Evolutionary conservation across 1,140 invertebrate species (phyloP).

Genomic region (Apolygus lucorum): DNA sequence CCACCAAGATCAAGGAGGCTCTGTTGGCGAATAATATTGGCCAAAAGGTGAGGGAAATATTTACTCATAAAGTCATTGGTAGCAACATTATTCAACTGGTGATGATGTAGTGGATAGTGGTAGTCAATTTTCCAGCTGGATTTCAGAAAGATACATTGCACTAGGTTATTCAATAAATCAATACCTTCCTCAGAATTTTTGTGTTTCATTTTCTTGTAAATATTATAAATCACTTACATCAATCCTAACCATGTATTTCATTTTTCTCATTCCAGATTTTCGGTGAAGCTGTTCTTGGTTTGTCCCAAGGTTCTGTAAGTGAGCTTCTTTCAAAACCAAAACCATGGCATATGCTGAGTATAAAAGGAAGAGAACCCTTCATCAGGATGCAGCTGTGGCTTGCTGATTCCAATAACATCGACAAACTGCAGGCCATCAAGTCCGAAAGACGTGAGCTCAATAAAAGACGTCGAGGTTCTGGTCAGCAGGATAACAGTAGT

Average conservation of each 20-base stretch:
- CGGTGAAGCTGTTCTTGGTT: constrained; percentile 88
- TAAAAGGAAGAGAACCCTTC: constrained; percentile 95
- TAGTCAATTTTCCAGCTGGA: no score
- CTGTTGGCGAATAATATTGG: constrained; percentile 94
- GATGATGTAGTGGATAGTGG: no score
- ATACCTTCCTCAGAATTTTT: no score
- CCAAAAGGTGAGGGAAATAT: constrained; percentile 68
- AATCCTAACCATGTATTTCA: no score
- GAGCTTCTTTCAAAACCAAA: constrained; percentile 96
- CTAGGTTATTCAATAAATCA: no score
- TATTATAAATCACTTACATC: no score
- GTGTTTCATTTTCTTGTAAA: no score
- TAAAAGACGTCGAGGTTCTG: constrained; percentile 58
- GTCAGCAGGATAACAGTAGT: constrained; percentile 60
- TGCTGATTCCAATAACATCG: constrained; percentile 87
- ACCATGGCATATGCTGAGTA: constrained; percentile 98
- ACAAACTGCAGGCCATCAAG: constrained; percentile 74
- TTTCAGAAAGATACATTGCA: no score
- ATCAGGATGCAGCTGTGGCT: constrained; percentile 97
- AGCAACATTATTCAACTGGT: no score
- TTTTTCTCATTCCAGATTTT: constrained; percentile 59
- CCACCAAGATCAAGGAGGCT: constrained; percentile 94
- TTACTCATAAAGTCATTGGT: no score
- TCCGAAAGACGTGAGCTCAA: constrained; percentile 83
- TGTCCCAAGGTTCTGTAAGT: constrained; percentile 94